Percentiles rank a stretch among this genome's conserved stretches.
These are phyloP conservation scores for Ceyx cyanopectus DNA, from an alignment of 2,113 vertebrate species.

Conservation along the genomic window DNA sequence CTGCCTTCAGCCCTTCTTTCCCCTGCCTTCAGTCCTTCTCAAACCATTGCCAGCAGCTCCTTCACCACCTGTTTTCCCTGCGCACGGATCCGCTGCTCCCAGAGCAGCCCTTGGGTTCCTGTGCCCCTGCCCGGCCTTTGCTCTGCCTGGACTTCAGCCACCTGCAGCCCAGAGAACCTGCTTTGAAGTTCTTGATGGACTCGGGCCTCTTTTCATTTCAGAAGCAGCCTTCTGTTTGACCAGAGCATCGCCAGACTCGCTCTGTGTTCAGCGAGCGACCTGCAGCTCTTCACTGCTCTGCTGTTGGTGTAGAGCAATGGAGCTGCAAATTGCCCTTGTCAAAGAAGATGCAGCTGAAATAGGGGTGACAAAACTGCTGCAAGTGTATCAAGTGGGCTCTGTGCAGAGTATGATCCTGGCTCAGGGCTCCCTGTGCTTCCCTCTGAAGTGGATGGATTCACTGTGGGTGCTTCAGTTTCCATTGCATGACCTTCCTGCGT, in stretches of 20 bases:
- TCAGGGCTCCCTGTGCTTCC: background rate
- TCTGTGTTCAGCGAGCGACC: background rate
- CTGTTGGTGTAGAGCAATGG: background rate
- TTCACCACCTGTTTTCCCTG: accelerated
- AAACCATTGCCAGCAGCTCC: background rate
- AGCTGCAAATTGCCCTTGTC: background rate
- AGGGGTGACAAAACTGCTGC: background rate
- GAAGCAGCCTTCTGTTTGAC: background rate
- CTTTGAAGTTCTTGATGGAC: background rate
- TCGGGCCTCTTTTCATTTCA: background rate
- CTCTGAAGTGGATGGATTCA: accelerated
- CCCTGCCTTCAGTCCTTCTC: no score
- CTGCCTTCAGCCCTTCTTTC: no score
- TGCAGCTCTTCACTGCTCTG: background rate
- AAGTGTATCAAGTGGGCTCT: background rate
- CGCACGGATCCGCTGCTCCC: accelerated
- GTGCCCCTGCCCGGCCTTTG: background rate
- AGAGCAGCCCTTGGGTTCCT: background rate
- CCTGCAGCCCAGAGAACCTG: background rate
- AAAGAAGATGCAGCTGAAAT: background rate
- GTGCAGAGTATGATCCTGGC: background rate
- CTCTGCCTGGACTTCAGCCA: accelerated
- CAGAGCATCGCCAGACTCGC: accelerated
- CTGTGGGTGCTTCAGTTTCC: background rate
- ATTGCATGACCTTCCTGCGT: accelerated